Base-by-base conservation (phyloP, 2,888 invertebrate genomes). In the Rhingia rostrata region DNA sequence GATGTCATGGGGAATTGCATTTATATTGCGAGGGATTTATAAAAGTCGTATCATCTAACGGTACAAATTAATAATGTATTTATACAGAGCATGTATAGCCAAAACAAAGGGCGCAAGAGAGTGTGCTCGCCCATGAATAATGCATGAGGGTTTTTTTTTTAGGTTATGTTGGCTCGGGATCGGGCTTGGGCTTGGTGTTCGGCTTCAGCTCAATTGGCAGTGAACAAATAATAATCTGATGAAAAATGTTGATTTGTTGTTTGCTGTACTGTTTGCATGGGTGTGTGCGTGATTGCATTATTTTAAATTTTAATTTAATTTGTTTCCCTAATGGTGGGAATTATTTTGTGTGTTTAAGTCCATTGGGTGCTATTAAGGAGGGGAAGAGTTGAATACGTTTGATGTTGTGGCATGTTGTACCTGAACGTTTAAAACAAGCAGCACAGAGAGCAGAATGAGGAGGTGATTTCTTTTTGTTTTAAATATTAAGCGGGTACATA, bases 11-110 rank as follows among this genome's bases (percentile, higher is more conserved):
- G 78, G 63, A 84, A 80, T 84, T 79, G 84, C 80, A 84, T 80
- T 80, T 80, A 84, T 80, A 84, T 84, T 84, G 80, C 74, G 66
- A 80, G 74, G 84, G 84, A 84, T 84, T 84, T 84, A 75, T 74
- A 75, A 75, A 80, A 84, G 80, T 84, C 80, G 74, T 84, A 84
- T 84, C 84, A 75, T 84, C 84, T 84, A 84, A 80, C 84, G 84
- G 70, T 79, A 84, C 80, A 84, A 84, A 84, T 84, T 84, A 84
- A 84, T 84, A 84, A 84, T 84, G 84, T 84, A 84, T 84, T 84
- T 84, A 84, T 84, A 84, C 80, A 84, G 70, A 67, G 77, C 58
- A 64, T 22, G 2, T 22, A 22, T 75, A 70, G 84, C 84, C 84
- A 79, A 84, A 84, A 84, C 84, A 84, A 84, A 80, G 56, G 63